These are phyloP conservation scores for Balanococcus diminutus DNA, from an alignment of 2,888 invertebrate species.

Conservation along the genomic window DNA sequence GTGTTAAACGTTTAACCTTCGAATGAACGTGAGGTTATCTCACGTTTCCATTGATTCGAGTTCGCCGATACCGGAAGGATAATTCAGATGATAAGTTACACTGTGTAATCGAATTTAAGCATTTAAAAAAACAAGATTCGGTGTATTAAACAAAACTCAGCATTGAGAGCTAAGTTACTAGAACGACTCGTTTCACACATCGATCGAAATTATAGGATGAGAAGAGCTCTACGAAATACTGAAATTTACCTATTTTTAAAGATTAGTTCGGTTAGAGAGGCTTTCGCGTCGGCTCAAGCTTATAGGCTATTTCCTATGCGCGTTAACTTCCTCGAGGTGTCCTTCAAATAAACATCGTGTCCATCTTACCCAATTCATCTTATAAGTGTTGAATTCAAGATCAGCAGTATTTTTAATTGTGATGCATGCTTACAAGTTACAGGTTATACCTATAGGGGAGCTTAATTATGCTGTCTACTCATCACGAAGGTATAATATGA, in stretches of 20 bases:
- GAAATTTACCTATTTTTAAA: neutral
- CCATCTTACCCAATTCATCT: neutral
- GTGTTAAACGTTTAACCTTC: slow-evolving; percentile 23
- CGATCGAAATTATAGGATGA: neutral
- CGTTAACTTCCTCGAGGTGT: neutral
- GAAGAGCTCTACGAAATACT: neutral
- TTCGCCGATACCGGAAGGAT: neutral
- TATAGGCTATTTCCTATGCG: neutral
- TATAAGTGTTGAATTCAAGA: neutral
- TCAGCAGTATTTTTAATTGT: neutral
- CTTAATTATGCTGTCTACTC: neutral
- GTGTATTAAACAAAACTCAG: neutral
- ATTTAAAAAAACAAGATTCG: neutral
- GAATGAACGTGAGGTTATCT: neutral
- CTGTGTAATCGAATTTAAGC: slow-evolving; percentile 11
- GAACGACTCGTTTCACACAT: neutral
- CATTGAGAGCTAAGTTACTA: neutral
- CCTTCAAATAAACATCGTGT: neutral
- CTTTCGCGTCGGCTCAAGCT: neutral
- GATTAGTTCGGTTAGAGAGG: neutral
- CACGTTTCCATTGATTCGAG: neutral
- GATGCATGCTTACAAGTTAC: neutral
- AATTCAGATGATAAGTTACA: neutral
- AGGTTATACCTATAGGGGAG: too few species aligned
- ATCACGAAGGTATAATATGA: too few species aligned